A percentile compares a stretch with the other conserved stretches of the same genome.
Evolutionary conservation across 2,888 invertebrate genomes (phyloP).

Genomic region (Diadegma fenestrale): DNA sequence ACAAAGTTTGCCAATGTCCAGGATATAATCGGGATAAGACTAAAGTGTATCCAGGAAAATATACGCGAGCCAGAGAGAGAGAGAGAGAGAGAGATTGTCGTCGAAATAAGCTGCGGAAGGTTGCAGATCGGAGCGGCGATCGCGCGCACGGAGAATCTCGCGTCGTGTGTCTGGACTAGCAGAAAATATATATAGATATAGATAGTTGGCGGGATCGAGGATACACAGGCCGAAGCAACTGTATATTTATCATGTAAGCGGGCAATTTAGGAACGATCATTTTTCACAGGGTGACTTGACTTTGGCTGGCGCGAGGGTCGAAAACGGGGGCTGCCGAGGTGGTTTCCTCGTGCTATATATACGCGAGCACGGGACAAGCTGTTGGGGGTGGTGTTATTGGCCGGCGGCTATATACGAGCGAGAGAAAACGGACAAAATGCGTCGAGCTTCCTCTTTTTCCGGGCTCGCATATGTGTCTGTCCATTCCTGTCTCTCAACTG

Average conservation of each 20-base stretch:
- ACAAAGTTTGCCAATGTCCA: slow-evolving; percentile 52
- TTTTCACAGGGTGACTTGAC: slow-evolving; percentile 83
- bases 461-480: slow-evolving; percentile 6
- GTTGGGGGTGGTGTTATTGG: slow-evolving; percentile 81
- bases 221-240: slow-evolving; percentile 68
- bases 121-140: slow-evolving; percentile 65
- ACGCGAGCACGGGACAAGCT: slow-evolving; percentile 50
- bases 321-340: slow-evolving; percentile 63
- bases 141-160: slow-evolving; percentile 50
- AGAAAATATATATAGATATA: slow-evolving; percentile 56
- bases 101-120: slow-evolving; percentile 37
- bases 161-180: slow-evolving; percentile 67
- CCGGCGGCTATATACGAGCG: slow-evolving; percentile 77
- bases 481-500: slow-evolving; percentile 60
- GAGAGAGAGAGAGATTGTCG: slow-evolving; percentile 33
- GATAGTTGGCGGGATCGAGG: not conserved
- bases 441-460: slow-evolving; percentile 50
- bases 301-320: slow-evolving; percentile 75
- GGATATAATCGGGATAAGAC: slow-evolving; percentile 51
- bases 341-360: slow-evolving; percentile 79
- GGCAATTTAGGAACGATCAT: slow-evolving; percentile 84
- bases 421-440: slow-evolving; percentile 81
- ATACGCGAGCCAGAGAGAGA: slow-evolving; percentile 19
- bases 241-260: slow-evolving; percentile 85
- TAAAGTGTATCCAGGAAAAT: slow-evolving; percentile 56